phyloP scores from a whole-genome alignment of 2,888 invertebrate species.

The Andrena bicolor region DNA sequence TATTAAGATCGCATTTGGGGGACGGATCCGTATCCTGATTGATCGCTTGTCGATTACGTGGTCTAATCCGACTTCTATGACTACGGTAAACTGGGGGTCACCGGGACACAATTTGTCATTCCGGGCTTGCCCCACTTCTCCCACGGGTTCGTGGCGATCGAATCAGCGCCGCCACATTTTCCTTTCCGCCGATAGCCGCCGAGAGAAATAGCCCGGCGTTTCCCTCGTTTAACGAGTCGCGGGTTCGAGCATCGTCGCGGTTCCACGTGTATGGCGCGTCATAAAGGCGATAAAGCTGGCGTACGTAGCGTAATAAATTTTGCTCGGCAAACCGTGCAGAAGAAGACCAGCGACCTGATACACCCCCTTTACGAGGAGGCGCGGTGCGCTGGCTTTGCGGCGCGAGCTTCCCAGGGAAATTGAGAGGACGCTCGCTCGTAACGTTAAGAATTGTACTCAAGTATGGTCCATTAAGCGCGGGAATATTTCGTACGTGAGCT shows the following conservation, averaged over 20 bases:
- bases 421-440: slow-evolving; percentile 27
- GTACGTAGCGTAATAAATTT: slow-evolving; percentile 30
- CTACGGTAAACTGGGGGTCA: slow-evolving; percentile 65
- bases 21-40: slow-evolving; percentile 68
- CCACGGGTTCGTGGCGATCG: slow-evolving; percentile 23
- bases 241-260: neutral
- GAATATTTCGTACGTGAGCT: slow-evolving; percentile 60
- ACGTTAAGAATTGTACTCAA: slow-evolving; percentile 44
- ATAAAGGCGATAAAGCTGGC: slow-evolving; percentile 15
- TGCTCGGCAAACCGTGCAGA: neutral
- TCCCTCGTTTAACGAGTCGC: neutral
- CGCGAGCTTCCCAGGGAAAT: slow-evolving; percentile 27
- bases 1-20: slow-evolving; percentile 75
- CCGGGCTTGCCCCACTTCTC: slow-evolving; percentile 48
- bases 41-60: slow-evolving; percentile 73
- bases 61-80: slow-evolving; percentile 70
- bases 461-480: slow-evolving; percentile 56
- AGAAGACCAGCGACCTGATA: neutral
- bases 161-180: slow-evolving; percentile 21
- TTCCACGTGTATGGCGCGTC: neutral
- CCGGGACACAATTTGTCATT: slow-evolving; percentile 71
- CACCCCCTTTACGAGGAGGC: slow-evolving; percentile 27
- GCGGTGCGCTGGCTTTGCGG: neutral
- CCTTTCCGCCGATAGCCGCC: neutral
- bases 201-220: neutral